phyloP scores from a whole-genome alignment of 2,113 vertebrate species.

The Oryzias melastigma region DNA sequence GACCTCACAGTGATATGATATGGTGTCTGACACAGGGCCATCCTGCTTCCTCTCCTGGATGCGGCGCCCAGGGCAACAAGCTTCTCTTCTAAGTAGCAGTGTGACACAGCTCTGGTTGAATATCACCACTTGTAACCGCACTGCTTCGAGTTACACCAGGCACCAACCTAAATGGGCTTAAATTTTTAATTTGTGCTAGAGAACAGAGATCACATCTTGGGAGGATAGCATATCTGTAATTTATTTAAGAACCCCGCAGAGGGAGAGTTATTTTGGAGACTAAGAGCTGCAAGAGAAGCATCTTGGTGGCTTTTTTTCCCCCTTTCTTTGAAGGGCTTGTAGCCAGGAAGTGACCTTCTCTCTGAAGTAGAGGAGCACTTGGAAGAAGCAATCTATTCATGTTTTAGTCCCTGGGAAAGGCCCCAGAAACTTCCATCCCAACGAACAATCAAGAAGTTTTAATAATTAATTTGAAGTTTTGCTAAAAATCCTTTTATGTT shows the following conservation, averaged over 20 bases:
- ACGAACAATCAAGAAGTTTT: slow-evolving; percentile 44
- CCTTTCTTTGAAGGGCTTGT: slow-evolving; percentile 47
- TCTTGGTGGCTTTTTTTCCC: slow-evolving; percentile 43
- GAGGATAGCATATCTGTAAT: slow-evolving; percentile 74
- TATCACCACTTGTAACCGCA: slow-evolving; percentile 58
- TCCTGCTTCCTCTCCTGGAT: slow-evolving; percentile 30
- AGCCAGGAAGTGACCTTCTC: slow-evolving; percentile 60
- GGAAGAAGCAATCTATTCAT: slow-evolving; percentile 55
- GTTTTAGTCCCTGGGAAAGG: slow-evolving; percentile 38
- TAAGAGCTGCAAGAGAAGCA: slow-evolving; percentile 58
- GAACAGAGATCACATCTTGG: slow-evolving; percentile 76
- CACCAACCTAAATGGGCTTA: slow-evolving; percentile 74
- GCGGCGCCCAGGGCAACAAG: slow-evolving; percentile 47
- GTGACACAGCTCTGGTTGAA: slow-evolving; percentile 61
- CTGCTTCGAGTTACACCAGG: slow-evolving; percentile 66
- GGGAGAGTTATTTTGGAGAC: slow-evolving; percentile 65
- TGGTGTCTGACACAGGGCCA: slow-evolving; percentile 36
- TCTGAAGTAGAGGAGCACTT: slow-evolving; percentile 29
- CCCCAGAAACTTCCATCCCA: slow-evolving; percentile 15
- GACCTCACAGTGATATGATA: slow-evolving; percentile 45
- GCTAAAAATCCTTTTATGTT: slow-evolving; percentile 49
- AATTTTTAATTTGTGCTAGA: slow-evolving; percentile 75
- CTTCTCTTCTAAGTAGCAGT: slow-evolving; percentile 45
- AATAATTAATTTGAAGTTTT: slow-evolving; percentile 61
- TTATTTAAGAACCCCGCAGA: slow-evolving; percentile 71